Base-by-base conservation (phyloP, 2,113 vertebrate species). In the Ancistrus triradiatus region DNA sequence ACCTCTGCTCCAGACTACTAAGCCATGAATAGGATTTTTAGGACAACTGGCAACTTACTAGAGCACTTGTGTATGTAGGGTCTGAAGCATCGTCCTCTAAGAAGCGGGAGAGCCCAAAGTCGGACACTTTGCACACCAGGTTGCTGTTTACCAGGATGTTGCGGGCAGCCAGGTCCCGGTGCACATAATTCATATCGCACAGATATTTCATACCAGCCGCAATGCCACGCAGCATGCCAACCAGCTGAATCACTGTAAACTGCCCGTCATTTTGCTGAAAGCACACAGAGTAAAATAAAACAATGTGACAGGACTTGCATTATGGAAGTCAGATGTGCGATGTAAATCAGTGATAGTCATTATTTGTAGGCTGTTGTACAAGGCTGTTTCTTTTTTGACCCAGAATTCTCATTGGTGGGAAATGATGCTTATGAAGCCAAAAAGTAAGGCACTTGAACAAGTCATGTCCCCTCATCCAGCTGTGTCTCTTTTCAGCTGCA, bases 91-190 rank as follows among this genome's bases (percentile, higher is more conserved):
- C 95, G 0, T 97, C 95, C 75, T 98, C 95, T 46, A 98, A 84
- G 67, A 98, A 98, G 15, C 95, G 93, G 0, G 95, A 98, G 52
- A 98, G 88, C 22, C 95, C 95, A 0, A 98, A 98, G 80, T 98
- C 95, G 0, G 95, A 98, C 58, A 98, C 95, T 55, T 98, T 98
- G 81, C 94, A 96, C 65, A 98, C 95, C 77, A 98, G 80, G 84
- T 98, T 98, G 86, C 93, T 97, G 85, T 98, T 98, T 73, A 98
- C 95, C 1, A 98, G 88, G 84, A 95, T 98, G 85, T 98, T 98
- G 5, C 95, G 85, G 0, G 95, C 95, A 0, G 95, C 95, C 75
- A 98, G 84, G 83, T 98, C 95, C 0, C 95, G 84, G 66, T 98
- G 95, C 43, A 98, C 93, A 0, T 96, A 98, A 84, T 95, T 98